Percentiles rank a stretch among this genome's conserved stretches.
Evolutionary conservation across 2,797 vertebrate species (phyloP).

Genomic region (Emydoidea blandingii): DNA sequence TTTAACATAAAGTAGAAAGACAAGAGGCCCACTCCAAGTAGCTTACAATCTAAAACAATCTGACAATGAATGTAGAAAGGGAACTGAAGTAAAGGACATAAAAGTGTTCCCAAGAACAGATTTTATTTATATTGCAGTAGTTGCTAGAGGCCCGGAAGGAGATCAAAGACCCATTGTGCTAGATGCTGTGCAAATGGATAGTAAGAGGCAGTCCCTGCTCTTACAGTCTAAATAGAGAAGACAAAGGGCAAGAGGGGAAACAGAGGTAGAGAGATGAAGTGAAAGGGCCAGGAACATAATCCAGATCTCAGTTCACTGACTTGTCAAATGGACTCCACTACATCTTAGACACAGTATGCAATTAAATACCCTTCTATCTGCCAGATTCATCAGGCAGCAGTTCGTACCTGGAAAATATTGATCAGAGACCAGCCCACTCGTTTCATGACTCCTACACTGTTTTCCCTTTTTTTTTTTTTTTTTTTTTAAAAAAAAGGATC

Average conservation of each 20-base stretch:
- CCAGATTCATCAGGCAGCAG: neutral
- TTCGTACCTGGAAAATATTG: neutral
- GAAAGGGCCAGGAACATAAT: neutral
- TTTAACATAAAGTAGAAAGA: neutral
- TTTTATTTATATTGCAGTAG: accelerated
- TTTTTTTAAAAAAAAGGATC: too few species aligned
- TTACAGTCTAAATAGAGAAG: neutral
- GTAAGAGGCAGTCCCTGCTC: neutral
- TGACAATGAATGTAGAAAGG: neutral
- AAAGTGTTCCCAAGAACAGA: neutral
- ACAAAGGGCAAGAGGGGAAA: neutral
- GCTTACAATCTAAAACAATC: neutral
- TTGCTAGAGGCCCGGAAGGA: neutral
- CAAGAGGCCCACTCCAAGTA: neutral
- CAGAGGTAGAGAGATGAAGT: neutral
- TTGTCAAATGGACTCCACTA: neutral
- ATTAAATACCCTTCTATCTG: neutral
- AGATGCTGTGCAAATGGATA: accelerated
- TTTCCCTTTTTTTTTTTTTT: too few species aligned
- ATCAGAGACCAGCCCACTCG: neutral
- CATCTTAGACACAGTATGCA: neutral
- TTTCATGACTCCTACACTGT: neutral
- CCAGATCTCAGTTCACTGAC: neutral
- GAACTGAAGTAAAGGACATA: neutral
- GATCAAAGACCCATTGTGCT: neutral